Evolutionary conservation across 92 coral and sea anemone species (phyloP).

Genomic region (Hydrozoanthus gracilis): DNA sequence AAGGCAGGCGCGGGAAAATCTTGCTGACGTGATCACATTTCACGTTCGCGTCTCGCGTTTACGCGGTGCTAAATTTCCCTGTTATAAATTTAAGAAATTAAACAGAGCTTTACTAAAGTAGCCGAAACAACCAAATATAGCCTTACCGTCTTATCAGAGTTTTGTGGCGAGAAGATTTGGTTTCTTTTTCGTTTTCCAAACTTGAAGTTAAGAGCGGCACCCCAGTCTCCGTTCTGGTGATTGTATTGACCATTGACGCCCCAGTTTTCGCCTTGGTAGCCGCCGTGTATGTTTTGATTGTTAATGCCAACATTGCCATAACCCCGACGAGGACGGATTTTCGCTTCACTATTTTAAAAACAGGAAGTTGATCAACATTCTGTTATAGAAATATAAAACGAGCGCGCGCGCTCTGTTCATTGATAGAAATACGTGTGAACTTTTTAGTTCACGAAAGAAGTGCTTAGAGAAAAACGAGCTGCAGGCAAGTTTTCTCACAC

Average conservation of each 20-base stretch:
- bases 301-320: neutral
- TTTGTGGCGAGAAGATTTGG: neutral
- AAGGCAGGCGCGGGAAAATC: too few species aligned
- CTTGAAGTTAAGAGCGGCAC: neutral
- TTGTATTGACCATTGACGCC: neutral
- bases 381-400: too few species aligned
- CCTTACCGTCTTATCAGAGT: neutral
- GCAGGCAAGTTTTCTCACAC: too few species aligned
- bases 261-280: neutral
- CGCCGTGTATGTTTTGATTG: neutral
- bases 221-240: neutral
- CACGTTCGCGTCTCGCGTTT: too few species aligned
- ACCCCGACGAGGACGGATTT: neutral
- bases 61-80: too few species aligned
- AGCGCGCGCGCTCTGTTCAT: too few species aligned
- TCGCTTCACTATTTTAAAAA: neutral
- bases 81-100: too few species aligned
- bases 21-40: too few species aligned
- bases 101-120: too few species aligned
- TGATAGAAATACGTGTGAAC: too few species aligned
- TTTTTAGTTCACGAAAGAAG: too few species aligned
- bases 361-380: neutral
- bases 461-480: too few species aligned
- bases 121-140: neutral
- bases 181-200: constrained; percentile 1